Conservation (phyloP, 2,113 vertebrate species). For the Rousettus leschenaultii region DNA sequence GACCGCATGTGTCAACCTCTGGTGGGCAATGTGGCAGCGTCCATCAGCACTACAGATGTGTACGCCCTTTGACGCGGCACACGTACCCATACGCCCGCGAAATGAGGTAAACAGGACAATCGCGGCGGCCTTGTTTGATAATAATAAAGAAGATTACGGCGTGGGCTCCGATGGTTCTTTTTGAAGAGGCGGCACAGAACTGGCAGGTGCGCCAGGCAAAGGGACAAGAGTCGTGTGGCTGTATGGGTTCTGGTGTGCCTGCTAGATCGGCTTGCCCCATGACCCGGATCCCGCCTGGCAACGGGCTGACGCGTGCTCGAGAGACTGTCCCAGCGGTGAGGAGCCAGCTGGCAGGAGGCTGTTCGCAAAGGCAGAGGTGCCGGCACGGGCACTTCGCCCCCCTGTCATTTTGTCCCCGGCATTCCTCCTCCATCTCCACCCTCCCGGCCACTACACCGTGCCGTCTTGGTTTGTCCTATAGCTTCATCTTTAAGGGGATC, state of each 20-base stretch:
- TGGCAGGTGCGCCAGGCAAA: neutral
- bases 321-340: fast-evolving
- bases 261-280: fast-evolving
- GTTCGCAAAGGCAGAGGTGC: fast-evolving
- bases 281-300: fast-evolving
- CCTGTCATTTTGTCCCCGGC: neutral
- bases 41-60: fast-evolving
- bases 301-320: neutral
- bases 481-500: neutral
- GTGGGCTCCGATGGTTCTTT: neutral
- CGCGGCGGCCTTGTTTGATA: too few species aligned
- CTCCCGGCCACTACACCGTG: fast-evolving
- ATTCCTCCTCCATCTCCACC: neutral
- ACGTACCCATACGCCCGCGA: fast-evolving
- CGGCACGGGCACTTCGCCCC: fast-evolving
- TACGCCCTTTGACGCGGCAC: neutral
- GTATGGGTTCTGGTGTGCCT: neutral
- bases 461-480: too few species aligned
- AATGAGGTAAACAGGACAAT: neutral
- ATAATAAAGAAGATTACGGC: neutral
- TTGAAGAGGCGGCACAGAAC: neutral
- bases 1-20: neutral
- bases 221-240: fast-evolving
- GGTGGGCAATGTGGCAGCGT: fast-evolving
- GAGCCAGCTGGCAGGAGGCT: neutral